Conservation (phyloP, 1,140 invertebrate genomes). For the Vanessa atalanta region DNA sequence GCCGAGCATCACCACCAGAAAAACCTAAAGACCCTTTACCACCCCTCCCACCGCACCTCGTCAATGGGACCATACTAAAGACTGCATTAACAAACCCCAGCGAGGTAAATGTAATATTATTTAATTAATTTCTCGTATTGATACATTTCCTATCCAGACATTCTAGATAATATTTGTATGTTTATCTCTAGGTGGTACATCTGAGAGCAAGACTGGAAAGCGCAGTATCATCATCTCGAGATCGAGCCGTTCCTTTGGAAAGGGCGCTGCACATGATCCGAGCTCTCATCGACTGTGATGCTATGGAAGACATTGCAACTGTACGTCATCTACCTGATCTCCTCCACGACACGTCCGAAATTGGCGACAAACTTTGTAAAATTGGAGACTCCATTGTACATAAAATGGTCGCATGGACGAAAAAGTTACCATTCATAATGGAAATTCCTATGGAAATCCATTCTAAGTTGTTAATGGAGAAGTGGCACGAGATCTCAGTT, state of each 20-base stretch:
- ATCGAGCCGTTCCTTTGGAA: conserved; percentile 90
- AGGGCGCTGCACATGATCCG: conserved; percentile 92
- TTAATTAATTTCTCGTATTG: too few species aligned
- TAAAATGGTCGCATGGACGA: conserved; percentile 99
- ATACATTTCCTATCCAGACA: not conserved
- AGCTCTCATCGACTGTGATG: conserved; percentile 95
- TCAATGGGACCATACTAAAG: conserved; percentile 95
- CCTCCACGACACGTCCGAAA: conserved; percentile 93
- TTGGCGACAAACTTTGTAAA: conserved; percentile 95
- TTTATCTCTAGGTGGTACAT: conserved; percentile 85
- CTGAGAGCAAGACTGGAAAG: conserved; percentile 92
- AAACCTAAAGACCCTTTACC: conserved; percentile 80
- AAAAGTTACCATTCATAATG: conserved; percentile 96
- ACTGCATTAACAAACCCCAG: conserved; percentile 96
- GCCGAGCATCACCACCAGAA: conserved; percentile 73
- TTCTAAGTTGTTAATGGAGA: conserved; percentile 96
- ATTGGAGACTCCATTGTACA: conserved; percentile 98
- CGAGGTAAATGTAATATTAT: conserved; percentile 80
- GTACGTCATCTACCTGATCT: conserved; percentile 94
- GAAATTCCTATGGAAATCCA: conserved; percentile 97
- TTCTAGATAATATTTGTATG: not conserved
- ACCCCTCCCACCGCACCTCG: conserved; percentile 86
- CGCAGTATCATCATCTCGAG: conserved; percentile 91
- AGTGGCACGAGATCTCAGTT: conserved; percentile 98
- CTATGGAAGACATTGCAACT: conserved; percentile 96